Conservation (phyloP, 2,888 invertebrate genomes). For the Hartigia nigra region DNA sequence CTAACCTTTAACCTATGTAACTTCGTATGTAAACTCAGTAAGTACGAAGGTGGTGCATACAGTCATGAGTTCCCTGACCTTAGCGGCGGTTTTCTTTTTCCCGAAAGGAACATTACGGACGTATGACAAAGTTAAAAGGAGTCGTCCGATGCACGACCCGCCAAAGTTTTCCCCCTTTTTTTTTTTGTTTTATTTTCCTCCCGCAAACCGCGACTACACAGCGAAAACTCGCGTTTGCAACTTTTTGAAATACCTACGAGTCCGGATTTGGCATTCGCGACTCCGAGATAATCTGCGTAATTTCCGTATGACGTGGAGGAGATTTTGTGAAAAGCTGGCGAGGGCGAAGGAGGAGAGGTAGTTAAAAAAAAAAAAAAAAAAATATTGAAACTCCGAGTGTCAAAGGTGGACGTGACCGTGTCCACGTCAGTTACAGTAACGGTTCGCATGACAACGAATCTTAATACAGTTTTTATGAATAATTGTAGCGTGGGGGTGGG, state of each 20-base stretch:
- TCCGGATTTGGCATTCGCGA: not conserved
- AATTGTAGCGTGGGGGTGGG: not conserved
- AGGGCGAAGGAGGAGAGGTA: not conserved
- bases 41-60: not conserved
- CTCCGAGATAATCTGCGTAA: not conserved
- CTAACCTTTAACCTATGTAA: not conserved
- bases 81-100: not conserved
- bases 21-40: not conserved
- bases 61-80: not conserved
- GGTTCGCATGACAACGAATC: not conserved
- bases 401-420: not conserved
- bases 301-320: not conserved
- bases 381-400: not conserved
- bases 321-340: not conserved
- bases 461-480: not conserved
- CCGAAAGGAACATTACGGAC: not conserved
- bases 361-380: not conserved
- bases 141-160: not conserved
- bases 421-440: not conserved
- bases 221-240: not conserved
- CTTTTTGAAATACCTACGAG: not conserved
- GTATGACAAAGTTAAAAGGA: not conserved
- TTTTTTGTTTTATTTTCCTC: not conserved
- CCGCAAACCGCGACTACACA: not conserved
- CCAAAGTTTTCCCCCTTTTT: not conserved